Percentiles rank a stretch among this genome's conserved stretches.
These are phyloP conservation scores for Ferdinandea cuprea DNA, from an alignment of 2,888 invertebrate species.

Conservation along the genomic window DNA sequence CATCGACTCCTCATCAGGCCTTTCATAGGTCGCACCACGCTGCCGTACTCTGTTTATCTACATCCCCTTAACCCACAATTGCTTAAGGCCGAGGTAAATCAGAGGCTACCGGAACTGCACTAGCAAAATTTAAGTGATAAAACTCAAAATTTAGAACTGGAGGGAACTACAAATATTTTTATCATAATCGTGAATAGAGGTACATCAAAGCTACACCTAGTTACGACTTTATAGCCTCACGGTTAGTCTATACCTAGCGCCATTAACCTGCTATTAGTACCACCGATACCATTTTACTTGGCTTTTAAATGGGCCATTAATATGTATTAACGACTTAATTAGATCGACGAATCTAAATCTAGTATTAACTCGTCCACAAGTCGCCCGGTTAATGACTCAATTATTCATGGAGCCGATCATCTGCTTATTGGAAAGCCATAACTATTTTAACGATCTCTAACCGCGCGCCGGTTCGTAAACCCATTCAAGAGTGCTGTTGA, in stretches of 20 bases:
- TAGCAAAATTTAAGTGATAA: too few relatives aligned
- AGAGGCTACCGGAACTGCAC: too few relatives aligned
- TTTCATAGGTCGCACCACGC: too few relatives aligned
- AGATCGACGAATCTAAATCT: constrained; percentile 5
- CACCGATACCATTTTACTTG: constrained; percentile 31
- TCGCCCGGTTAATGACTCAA: constrained; percentile 48
- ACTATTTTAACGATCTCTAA: constrained; percentile 42
- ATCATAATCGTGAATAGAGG: too few relatives aligned
- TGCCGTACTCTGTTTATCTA: too few relatives aligned
- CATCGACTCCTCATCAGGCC: too few relatives aligned
- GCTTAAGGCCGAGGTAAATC: too few relatives aligned
- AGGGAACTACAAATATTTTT: too few relatives aligned
- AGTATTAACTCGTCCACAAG: constrained; percentile 23
- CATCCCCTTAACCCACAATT: too few relatives aligned
- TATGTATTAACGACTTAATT: constrained; percentile 33
- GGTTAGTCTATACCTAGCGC: background rate
- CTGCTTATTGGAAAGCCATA: constrained; percentile 49
- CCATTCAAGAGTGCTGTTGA: background rate
- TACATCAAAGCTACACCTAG: too few relatives aligned
- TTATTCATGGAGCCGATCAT: constrained; percentile 44
- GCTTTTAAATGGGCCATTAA: constrained; percentile 29
- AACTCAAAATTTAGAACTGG: too few relatives aligned
- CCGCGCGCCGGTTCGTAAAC: constrained; percentile 1
- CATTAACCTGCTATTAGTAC: constrained; percentile 13
- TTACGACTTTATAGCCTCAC: constrained; percentile 24